phyloP scores from a whole-genome alignment of 2,797 vertebrate genomes.

The Eutrigla gurnardus region DNA sequence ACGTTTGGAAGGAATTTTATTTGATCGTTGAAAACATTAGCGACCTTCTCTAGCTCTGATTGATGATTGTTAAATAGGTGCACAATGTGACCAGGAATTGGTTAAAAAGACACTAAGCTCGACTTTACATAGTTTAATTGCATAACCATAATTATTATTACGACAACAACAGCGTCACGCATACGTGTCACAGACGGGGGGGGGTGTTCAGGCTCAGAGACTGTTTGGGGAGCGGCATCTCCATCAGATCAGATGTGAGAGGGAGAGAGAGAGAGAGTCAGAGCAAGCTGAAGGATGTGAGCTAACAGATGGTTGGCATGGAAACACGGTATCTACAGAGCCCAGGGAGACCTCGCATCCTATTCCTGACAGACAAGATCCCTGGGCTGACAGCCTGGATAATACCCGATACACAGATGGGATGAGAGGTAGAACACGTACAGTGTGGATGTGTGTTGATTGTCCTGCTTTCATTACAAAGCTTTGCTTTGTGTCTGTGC shows the following conservation, averaged over 20 bases:
- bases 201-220: too few species aligned
- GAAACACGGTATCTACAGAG: constrained; percentile 57
- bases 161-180: too few species aligned
- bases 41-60: too few species aligned
- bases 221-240: too few species aligned
- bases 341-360: constrained; percentile 35
- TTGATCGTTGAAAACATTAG: too few species aligned
- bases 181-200: too few species aligned
- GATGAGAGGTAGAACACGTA: constrained; percentile 13
- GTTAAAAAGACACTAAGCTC: too few species aligned
- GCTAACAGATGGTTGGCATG: constrained; percentile 69
- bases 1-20: too few species aligned
- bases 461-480: neutral
- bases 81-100: too few species aligned
- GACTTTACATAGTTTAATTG: too few species aligned
- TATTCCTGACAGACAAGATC: constrained; percentile 50
- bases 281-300: constrained; percentile 32
- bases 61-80: too few species aligned
- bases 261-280: neutral
- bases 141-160: too few species aligned
- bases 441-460: constrained; percentile 5
- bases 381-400: constrained; percentile 31
- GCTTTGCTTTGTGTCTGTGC: constrained; percentile 23
- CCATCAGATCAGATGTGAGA: constrained; percentile 14
- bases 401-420: constrained; percentile 33